Conservation (phyloP, 2,888 invertebrate genomes). For the Macropis europaea region DNA sequence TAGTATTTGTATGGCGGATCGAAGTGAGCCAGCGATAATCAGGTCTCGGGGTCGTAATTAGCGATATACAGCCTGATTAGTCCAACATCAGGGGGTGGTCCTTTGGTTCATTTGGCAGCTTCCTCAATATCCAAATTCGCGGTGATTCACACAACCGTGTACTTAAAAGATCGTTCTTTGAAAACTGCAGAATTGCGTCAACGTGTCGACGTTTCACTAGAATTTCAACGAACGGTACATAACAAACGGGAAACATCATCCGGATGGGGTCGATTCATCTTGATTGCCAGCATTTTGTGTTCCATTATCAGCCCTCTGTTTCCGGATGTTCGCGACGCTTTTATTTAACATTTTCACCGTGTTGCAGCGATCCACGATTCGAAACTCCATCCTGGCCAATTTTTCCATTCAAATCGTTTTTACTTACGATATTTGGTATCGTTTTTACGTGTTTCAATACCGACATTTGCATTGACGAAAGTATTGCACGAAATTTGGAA, state of each 20-base stretch:
- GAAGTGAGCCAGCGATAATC: too few relatives aligned
- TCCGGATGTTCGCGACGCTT: slow-evolving; percentile 22
- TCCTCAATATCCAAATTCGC: too few relatives aligned
- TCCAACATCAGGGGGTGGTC: too few relatives aligned
- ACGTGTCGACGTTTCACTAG: slow-evolving; percentile 15
- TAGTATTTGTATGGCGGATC: too few relatives aligned
- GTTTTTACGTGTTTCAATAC: too few relatives aligned
- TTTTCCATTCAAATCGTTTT: background rate
- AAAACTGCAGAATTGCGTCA: slow-evolving; percentile 8
- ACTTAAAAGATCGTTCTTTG: background rate
- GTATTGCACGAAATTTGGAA: too few relatives aligned
- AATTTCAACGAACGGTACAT: slow-evolving; percentile 2
- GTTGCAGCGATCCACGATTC: background rate
- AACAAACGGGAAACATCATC: slow-evolving; percentile 10
- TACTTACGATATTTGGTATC: background rate
- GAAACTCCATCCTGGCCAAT: too few relatives aligned
- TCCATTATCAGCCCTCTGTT: slow-evolving; percentile 24
- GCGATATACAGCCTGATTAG: too few relatives aligned
- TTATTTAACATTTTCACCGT: background rate
- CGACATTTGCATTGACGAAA: too few relatives aligned
- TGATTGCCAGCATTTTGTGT: slow-evolving; percentile 10
- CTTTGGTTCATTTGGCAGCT: too few relatives aligned
- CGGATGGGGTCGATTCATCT: slow-evolving; percentile 21
- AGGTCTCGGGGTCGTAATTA: too few relatives aligned
- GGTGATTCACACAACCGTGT: too few relatives aligned